Evolutionary conservation across 2,113 vertebrate species (phyloP), one percentile per base, ranked within the genome.

Genomic region (Etheostoma cragini): DNA sequence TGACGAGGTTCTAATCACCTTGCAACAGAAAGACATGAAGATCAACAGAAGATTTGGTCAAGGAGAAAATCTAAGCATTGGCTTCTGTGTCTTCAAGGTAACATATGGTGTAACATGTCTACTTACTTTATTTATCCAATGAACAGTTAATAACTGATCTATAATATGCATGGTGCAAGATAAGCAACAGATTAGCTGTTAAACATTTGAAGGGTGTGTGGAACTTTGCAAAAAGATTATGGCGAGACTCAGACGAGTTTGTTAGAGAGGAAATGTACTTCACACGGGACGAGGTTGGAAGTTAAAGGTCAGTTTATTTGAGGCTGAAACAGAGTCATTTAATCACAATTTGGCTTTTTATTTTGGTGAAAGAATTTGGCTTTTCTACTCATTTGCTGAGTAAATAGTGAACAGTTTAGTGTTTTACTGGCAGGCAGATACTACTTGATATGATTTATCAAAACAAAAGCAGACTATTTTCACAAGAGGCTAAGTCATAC

Each of bases 11-110:
- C 76, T 99, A 54, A 93, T 99, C 85, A 96, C 96, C 0, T 72
- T 99, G 42, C 97, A 99, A 85, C 98, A 99, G 87, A 96, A 92
- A 79, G 97, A 99, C 91, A 93, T 93, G 72, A 96, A 97, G 75
- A 94, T 94, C 69, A 95, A 96, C 81, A 96, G 93, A 88, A 93
- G 84, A 45, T 88, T 87, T 35, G 97, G 97, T 50, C 93, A 94
- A 86, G 97, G 97, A 68, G 95, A 97, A 84, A 97, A 96, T 88
- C 92, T 97, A 30, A 94, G 91, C 6, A 95, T 98, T 1, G 98
- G 98, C 73, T 99, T 97, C 78, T 83, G 94, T 54, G 87, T 99
- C 71, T 91, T 97, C 46, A 97, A 96, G 97, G 98, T 98, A 92
- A 72, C 7, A 42, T 21, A 2, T 14, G 38, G 8, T 42, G 38